Evolutionary conservation across 2,888 invertebrate species (phyloP).

Genomic region (Sminthurides aquaticus): DNA sequence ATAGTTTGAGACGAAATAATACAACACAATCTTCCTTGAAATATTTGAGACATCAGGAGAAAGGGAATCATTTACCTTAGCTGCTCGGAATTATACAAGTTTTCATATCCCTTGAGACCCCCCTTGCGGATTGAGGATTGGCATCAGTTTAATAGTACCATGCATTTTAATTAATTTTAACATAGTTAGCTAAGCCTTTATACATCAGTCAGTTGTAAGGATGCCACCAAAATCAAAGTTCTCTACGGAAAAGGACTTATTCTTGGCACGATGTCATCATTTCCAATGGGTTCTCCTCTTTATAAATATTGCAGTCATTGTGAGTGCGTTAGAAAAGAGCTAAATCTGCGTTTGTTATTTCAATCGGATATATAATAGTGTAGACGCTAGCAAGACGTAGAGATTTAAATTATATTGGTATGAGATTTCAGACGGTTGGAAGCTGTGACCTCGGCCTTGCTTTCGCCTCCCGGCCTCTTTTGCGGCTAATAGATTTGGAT

Average conservation of each 20-base stretch:
- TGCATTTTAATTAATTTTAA: no score
- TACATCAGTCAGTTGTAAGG: neutral
- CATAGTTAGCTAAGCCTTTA: neutral
- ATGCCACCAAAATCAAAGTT: neutral
- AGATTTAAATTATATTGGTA: no score
- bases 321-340: neutral
- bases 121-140: no score
- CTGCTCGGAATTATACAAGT: no score
- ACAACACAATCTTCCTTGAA: no score
- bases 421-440: constrained; percentile 27
- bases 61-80: no score
- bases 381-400: no score
- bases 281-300: constrained; percentile 2
- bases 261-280: neutral
- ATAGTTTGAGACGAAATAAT: neutral
- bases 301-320: neutral
- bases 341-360: neutral
- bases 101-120: no score
- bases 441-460: constrained; percentile 31
- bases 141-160: no score
- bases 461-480: constrained; percentile 32
- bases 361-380: no score
- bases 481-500: constrained; percentile 29
- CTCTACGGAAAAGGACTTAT: neutral
- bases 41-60: no score